Conservation (phyloP, 1,140 invertebrate species). For the Hyles vespertilio region DNA sequence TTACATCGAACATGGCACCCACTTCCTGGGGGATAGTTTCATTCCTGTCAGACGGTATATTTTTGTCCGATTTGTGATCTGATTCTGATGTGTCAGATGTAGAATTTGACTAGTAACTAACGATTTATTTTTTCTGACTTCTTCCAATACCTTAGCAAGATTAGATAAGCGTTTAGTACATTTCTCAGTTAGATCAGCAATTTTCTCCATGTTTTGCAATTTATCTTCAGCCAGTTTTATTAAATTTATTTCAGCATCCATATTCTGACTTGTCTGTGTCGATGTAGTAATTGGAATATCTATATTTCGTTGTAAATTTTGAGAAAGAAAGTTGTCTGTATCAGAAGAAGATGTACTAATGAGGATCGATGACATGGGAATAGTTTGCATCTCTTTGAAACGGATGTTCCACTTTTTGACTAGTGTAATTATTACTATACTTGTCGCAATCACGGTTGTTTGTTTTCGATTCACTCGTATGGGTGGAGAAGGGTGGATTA, state of each 20-base stretch:
- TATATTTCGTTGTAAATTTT: slow-evolving; percentile 8
- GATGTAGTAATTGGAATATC: slow-evolving; percentile 39
- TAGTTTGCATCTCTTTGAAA: not conserved
- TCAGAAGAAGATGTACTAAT: slow-evolving; percentile 3
- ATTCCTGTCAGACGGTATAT: not conserved
- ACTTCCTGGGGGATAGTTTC: not conserved
- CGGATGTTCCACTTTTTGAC: not conserved
- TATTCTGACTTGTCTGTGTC: slow-evolving; percentile 46
- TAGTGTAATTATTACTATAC: not conserved
- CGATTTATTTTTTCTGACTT: slow-evolving; percentile 76
- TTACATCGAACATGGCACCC: not conserved
- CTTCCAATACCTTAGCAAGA: slow-evolving; percentile 74
- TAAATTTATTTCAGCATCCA: slow-evolving; percentile 47
- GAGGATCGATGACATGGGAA: too few species aligned
- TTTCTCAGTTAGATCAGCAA: slow-evolving; percentile 72
- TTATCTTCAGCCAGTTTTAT: slow-evolving; percentile 62
- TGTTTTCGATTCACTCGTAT: too few species aligned
- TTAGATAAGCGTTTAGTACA: slow-evolving; percentile 75
- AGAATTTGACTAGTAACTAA: slow-evolving; percentile 58
- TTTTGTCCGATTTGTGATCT: slow-evolving; percentile 46
- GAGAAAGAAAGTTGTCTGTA: not conserved
- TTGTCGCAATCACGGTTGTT: slow-evolving; percentile 2
- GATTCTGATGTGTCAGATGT: slow-evolving; percentile 55
- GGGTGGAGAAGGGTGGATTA: too few species aligned
- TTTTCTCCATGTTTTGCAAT: slow-evolving; percentile 69